These are phyloP conservation scores for Cynaeus angustus DNA, from an alignment of 2,888 invertebrate genomes.

Conservation along the genomic window DNA sequence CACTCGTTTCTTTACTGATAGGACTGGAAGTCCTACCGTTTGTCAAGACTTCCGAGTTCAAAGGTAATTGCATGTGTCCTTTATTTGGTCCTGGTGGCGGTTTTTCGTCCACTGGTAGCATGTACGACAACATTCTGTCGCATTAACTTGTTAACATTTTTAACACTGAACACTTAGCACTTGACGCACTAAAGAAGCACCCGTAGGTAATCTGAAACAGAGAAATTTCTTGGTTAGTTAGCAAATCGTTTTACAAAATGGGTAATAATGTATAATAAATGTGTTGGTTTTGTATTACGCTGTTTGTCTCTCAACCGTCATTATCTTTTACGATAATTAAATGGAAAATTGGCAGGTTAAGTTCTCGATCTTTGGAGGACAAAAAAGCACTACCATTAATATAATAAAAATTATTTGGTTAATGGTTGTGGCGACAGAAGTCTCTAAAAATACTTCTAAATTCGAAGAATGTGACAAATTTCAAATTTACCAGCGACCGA, in stretches of 20 bases:
- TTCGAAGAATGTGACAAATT: background rate
- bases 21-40: slow-evolving; percentile 67
- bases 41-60: slow-evolving; percentile 65
- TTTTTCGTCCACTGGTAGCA: slow-evolving; percentile 86
- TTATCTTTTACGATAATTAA: too few relatives aligned
- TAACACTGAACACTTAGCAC: slow-evolving; percentile 27
- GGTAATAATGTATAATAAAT: too few relatives aligned
- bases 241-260: too few relatives aligned
- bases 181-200: slow-evolving; percentile 8
- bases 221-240: too few relatives aligned
- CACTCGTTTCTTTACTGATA: slow-evolving; percentile 79
- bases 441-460: background rate
- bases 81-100: slow-evolving; percentile 77
- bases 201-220: slow-evolving; percentile 25
- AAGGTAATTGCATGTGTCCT: slow-evolving; percentile 67
- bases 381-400: too few relatives aligned
- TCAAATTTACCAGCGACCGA: slow-evolving; percentile 6
- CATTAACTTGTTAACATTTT: slow-evolving; percentile 41
- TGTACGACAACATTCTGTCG: slow-evolving; percentile 83
- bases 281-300: too few relatives aligned
- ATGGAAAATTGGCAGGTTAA: too few relatives aligned
- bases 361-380: too few relatives aligned
- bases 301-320: too few relatives aligned
- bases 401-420: too few relatives aligned
- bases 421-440: too few relatives aligned